Conservation (phyloP, 2,888 invertebrate species). For the Penaeus monodon region DNA sequence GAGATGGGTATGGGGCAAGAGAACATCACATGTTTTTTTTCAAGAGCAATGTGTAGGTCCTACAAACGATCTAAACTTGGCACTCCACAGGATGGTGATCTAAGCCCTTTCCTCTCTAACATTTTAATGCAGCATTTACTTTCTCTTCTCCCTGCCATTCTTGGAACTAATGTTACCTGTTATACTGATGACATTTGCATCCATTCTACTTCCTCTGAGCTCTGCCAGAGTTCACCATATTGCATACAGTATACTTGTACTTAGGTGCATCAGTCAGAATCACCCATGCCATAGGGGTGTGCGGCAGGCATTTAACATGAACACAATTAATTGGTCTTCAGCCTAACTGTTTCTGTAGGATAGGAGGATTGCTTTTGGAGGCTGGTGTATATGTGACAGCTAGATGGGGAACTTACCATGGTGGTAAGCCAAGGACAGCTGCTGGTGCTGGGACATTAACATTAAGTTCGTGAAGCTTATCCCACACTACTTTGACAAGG, state of each 20-base stretch:
- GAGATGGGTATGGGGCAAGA: neutral
- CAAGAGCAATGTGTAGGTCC: neutral
- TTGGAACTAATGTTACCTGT: too few relatives aligned
- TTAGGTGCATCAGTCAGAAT: neutral
- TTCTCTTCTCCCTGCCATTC: neutral
- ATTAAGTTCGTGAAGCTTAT: neutral
- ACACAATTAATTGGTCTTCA: too few relatives aligned
- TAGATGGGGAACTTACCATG: too few relatives aligned
- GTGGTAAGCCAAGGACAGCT: too few relatives aligned
- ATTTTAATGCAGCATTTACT: neutral
- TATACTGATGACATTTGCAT: too few relatives aligned
- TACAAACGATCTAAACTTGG: neutral
- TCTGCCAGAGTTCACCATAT: conserved; percentile 15
- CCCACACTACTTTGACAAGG: neutral
- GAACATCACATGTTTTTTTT: neutral
- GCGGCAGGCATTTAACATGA: too few relatives aligned
- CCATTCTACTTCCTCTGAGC: neutral
- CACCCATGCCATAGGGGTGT: too few relatives aligned
- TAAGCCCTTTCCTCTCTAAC: neutral
- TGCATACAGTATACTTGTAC: conserved; percentile 9
- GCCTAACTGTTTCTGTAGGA: too few relatives aligned
- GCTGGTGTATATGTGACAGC: too few relatives aligned
- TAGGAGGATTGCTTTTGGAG: too few relatives aligned
- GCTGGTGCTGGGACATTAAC: too few relatives aligned
- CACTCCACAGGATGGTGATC: neutral